Base-by-base conservation (phyloP, 2,113 vertebrate genomes). In the Furnarius figulus region DNA sequence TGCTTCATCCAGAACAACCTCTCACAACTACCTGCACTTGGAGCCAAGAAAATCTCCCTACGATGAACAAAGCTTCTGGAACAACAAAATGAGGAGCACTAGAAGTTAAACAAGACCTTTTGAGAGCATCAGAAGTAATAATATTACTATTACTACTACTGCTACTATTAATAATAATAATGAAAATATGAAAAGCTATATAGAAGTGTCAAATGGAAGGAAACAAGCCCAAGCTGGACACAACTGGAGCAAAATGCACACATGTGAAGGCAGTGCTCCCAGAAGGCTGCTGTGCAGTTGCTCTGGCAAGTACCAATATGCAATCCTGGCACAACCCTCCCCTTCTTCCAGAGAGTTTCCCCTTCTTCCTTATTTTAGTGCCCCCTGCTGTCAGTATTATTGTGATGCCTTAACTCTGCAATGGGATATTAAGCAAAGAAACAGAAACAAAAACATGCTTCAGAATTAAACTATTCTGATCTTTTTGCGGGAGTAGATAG, bases 361-460 rank as follows among this genome's bases (percentile, higher is more conserved):
- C n/a, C n/a, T n/a, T n/a, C n/a, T n/a, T n/a, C 1, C 19, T 77
- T 59, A 30, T 50, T 80, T 74, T 23, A 86, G 76, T 93, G 93
- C 91, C 84, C 83, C 24, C 89, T 95, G 83, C 61, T 85, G 94
- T 74, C 91, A 84, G 10, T 10, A 58, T 11, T 53, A 52, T 19
- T 37, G n/a, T 46, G 42, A 79, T 27, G 10, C 37, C 14, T 70
- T 62, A 66, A 23, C 70, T 56, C 25, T 58, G 47, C 33, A 46
- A 24, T 31, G 19, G 42, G 12, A 55, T 76, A 77, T 30, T 71
- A 67, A 73, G 16, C 49, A 82, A 78, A 85, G 17, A 56, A 75
- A 65, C 1, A 37, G 12, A 42, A 85, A 75, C 14, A 79, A 55
- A 84, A 85, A 22, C 11, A 49, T 33, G 44, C 18, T 9, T 68